Conservation (phyloP, 2,797 vertebrate species). For the Alosa sapidissima region DNA sequence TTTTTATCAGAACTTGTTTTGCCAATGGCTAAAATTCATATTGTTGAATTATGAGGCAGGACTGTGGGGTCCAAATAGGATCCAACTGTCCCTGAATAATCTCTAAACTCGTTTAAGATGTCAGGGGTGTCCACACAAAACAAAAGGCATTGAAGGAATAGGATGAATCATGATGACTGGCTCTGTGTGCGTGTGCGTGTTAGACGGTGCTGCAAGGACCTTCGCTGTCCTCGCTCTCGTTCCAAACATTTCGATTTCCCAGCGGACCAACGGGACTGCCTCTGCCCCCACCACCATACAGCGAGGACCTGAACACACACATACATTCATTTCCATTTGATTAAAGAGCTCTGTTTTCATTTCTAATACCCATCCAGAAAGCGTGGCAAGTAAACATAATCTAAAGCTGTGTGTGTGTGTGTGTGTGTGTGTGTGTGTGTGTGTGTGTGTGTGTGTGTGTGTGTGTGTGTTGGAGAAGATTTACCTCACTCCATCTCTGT, state of each 20-base stretch:
- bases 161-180: neutral
- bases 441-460: neutral
- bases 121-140: neutral
- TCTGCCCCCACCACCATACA: slow-evolving; percentile 53
- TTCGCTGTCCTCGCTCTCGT: slow-evolving; percentile 77
- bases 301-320: slow-evolving; percentile 33
- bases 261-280: slow-evolving; percentile 49
- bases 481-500: slow-evolving; percentile 69
- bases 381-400: neutral
- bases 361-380: too few relatives aligned
- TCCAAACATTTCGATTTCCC: slow-evolving; percentile 63
- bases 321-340: neutral
- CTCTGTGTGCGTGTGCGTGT: slow-evolving; percentile 35
- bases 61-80: neutral
- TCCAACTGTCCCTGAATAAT: neutral
- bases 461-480: neutral
- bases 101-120: neutral
- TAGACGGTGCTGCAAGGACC: slow-evolving; percentile 79
- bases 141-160: neutral
- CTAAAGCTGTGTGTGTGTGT: neutral
- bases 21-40: neutral
- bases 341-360: neutral
- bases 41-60: neutral
- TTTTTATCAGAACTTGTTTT: neutral
- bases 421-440: neutral